phyloP scores from a whole-genome alignment of 2,888 invertebrate genomes.

The Rhagophthalmus giganteus region DNA sequence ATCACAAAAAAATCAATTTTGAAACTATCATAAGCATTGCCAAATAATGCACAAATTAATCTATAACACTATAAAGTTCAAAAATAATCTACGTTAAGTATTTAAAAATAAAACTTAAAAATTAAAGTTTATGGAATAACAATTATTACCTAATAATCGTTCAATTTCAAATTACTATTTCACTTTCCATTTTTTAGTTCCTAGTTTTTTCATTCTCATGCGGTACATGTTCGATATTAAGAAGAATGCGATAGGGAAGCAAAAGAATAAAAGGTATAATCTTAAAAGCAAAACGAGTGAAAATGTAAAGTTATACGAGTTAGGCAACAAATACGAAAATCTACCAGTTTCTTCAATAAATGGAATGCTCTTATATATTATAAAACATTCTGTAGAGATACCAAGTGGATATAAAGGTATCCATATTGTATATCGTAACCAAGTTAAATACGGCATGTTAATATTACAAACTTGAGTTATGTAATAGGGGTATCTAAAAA shows the following conservation, averaged over 20 bases:
- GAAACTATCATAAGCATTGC: too few species aligned
- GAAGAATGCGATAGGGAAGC: slow-evolving; percentile 75
- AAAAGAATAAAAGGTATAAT: slow-evolving; percentile 73
- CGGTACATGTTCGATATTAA: slow-evolving; percentile 86
- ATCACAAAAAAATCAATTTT: too few species aligned
- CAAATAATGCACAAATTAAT: too few species aligned
- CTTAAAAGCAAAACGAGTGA: slow-evolving; percentile 57
- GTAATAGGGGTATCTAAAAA: slow-evolving; percentile 87
- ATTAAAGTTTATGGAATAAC: too few species aligned
- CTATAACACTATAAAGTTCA: too few species aligned
- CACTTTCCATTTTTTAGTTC: slow-evolving; percentile 1
- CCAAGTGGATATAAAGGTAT: slow-evolving; percentile 91
- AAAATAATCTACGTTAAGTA: too few species aligned
- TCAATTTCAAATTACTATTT: too few species aligned
- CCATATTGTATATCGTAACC: slow-evolving; percentile 94
- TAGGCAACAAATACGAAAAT: slow-evolving; percentile 79
- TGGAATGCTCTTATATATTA: slow-evolving; percentile 81
- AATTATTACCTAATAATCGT: too few species aligned
- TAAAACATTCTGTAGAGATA: slow-evolving; percentile 81
- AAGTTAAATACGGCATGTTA: slow-evolving; percentile 76
- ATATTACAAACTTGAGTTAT: slow-evolving; percentile 77
- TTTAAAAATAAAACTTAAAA: neutral
- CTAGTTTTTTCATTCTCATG: slow-evolving; percentile 69
- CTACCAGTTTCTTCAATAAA: slow-evolving; percentile 83
- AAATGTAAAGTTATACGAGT: slow-evolving; percentile 71